phyloP scores from a whole-genome alignment of 2,113 vertebrate genomes.

The Etheostoma spectabile region DNA sequence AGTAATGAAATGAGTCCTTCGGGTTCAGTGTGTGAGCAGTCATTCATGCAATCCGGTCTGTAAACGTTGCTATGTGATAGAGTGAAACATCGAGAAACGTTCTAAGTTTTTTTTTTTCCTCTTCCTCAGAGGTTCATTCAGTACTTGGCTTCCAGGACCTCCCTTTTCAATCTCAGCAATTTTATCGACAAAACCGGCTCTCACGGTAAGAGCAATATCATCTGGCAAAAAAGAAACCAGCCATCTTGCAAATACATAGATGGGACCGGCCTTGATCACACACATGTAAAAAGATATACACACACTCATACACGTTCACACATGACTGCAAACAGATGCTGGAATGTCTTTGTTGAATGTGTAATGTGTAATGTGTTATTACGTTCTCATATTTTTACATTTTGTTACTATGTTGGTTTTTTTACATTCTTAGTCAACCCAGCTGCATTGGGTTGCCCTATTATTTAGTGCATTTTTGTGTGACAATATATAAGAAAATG shows the following conservation, averaged over 20 bases:
- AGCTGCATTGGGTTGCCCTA: not conserved
- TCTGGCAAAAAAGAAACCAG: conserved; percentile 14
- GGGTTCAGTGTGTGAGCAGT: not conserved
- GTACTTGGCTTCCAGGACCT: conserved; percentile 98
- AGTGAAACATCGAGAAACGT: not conserved
- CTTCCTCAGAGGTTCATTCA: conserved; percentile 96
- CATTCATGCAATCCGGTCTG: not conserved
- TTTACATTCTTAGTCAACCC: too few relatives aligned
- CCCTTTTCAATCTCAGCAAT: conserved; percentile 99
- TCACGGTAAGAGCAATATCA: conserved; percentile 87
- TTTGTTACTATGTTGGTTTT: not conserved
- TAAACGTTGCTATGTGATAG: not conserved
- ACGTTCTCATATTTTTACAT: not conserved
- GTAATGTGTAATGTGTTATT: not conserved
- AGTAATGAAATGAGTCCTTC: not conserved
- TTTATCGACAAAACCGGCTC: conserved; percentile 99
- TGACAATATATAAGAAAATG: not conserved
- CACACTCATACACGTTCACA: not conserved
- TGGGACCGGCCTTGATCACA: conserved; percentile 2
- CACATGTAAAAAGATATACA: not conserved
- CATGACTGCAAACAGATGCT: conserved; percentile 12
- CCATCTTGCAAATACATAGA: conserved; percentile 11
- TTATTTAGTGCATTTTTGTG: not conserved
- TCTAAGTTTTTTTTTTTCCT: conserved; percentile 5
- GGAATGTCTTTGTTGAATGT: not conserved